phyloP scores from a whole-genome alignment of 2,113 vertebrate species.

The Podilymbus podiceps region DNA sequence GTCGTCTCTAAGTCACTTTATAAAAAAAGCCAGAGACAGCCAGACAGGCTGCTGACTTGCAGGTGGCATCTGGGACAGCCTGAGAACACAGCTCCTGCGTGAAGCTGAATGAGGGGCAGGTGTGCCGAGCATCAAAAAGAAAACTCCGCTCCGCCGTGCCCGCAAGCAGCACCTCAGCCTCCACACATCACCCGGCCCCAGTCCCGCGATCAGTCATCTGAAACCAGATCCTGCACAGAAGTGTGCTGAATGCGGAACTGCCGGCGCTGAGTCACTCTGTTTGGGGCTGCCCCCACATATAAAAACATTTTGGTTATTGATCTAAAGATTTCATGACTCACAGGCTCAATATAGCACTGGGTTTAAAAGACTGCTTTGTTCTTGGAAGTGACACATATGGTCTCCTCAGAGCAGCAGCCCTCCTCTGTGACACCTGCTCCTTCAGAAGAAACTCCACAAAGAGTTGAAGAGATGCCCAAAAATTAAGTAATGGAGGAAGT shows the following conservation, averaged over 20 bases:
- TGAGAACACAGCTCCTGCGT: background rate
- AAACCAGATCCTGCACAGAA: background rate
- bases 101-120: background rate
- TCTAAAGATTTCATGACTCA: slow-evolving; percentile 53
- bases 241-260: background rate
- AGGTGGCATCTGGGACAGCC: rapidly evolving
- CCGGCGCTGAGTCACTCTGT: background rate
- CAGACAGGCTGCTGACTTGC: background rate
- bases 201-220: background rate
- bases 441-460: background rate
- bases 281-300: slow-evolving; percentile 57
- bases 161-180: background rate
- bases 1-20: background rate
- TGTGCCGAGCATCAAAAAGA: background rate
- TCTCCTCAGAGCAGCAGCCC: background rate
- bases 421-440: background rate
- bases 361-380: slow-evolving; percentile 38
- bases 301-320: slow-evolving; percentile 58
- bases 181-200: background rate
- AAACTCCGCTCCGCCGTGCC: background rate
- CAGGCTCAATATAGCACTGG: background rate
- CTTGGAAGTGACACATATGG: slow-evolving; percentile 14
- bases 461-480: background rate
- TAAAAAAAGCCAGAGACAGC: background rate
- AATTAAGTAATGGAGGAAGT: background rate